Base-by-base conservation (phyloP, 2,888 invertebrate species). In the Spodoptera exigua region DNA sequence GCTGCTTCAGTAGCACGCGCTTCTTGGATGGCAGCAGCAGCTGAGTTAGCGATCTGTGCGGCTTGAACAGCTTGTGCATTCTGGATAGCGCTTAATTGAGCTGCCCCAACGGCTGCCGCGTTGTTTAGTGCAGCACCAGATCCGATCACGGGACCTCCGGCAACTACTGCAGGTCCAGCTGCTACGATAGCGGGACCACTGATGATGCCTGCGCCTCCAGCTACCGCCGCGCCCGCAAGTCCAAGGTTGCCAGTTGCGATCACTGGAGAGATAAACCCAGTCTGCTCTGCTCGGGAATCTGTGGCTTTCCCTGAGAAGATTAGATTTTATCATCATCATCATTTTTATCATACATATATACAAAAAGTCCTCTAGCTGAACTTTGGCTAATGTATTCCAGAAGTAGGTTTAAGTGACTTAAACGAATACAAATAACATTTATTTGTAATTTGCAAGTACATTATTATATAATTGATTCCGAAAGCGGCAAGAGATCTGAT, bases 61-160 rank as follows among this genome's bases (percentile, higher is more conserved):
- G 89, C 93, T 13, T 91, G 92, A 10, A 87, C 92, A n/a, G 93
- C 93, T 59, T 93, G 93, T 1, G 93, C 93, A 78, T 93, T 93
- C 61, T 93, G 93, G 63, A 93, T 92, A 37, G 93, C 92, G 58
- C 90, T 92, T 45, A 93, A 89, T 52, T 92, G 93, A 37, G 93
- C 91, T 18, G 92, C 92, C 11, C 93, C 92, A 1, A 83, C 92
- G 4, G 91, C 88, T 2, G 87, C 93, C 4, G 92, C 93, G 64
- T 86, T 90, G 79, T 92, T 93, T 39, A 93, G 85, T 0, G 90
- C 91, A 13, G 81, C 81, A 3, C 88, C 87, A 40, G 83, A 85
- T 57, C 90, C 90, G 11, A 89, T 55, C 7, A 60, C 67, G 4
- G 82, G 78, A 3, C 76, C 84, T 0, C 68, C 62, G 4, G 58